Evolutionary conservation across 2,113 vertebrate genomes (phyloP), one percentile per base, ranked within the genome.

Genomic region (Lagopus muta): DNA sequence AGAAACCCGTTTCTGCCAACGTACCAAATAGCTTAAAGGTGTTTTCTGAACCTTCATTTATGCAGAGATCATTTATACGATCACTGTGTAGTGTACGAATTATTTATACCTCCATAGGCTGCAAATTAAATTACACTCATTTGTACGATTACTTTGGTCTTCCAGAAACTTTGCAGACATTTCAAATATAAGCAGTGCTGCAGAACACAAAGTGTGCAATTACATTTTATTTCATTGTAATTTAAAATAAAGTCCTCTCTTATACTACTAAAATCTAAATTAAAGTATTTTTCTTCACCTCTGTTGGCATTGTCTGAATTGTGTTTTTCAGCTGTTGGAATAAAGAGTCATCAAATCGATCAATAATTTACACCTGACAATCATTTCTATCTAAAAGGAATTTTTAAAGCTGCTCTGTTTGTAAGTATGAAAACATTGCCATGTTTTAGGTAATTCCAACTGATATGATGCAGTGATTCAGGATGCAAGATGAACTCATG

Each of bases 121-220:
- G 61, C 70, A 93, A 95, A 96, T 96, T 95, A 86, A 90, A 93
- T 94, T 84, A 82, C 27, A 86, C n/a, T 36, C 54, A 90, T 91
- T 91, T 81, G 80, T 73, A 58, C 83, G 54, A 94, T 95, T 86
- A 90, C 88, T 93, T 88, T 88, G 58, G 69, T 93, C 76, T 90
- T 91, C 75, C 90, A 90, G 80, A 93, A 95, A 95, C 86, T 89
- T 88, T 61, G 75, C 88, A 90, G 90, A 65, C 82, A 90, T 83
- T 94, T 93, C 82, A 88, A 93, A 81, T 88, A 86, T n/a, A 92
- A 94, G 92, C 79, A 81, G 78, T 13, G 57, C 8, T 50, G 76
- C 72, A 90, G 78, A 93, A 86, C 28, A 70, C 52, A 28, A 84
- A 85, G 86, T 30, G 72, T 45, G 60, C 57, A 81, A 87, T 93